phyloP scores from a whole-genome alignment of 2,113 vertebrate genomes.

The Pholis gunnellus region DNA sequence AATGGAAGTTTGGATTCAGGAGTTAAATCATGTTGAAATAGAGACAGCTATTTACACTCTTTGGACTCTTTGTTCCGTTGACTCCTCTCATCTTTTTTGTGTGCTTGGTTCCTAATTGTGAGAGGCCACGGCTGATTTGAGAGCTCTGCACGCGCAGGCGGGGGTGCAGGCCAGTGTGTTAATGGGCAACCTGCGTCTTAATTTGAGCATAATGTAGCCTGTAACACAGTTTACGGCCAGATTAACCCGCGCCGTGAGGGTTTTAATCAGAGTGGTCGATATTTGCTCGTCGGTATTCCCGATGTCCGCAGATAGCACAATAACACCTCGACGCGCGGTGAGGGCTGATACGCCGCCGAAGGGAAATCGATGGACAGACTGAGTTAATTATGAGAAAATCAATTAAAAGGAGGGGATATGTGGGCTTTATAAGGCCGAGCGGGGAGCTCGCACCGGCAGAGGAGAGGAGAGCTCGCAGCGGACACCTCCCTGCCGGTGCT shows the following conservation, averaged over 20 bases:
- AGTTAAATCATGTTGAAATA: background rate
- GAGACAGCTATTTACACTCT: background rate
- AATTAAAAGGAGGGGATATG: slow-evolving; percentile 86
- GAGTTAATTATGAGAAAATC: slow-evolving; percentile 90
- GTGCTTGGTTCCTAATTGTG: slow-evolving; percentile 33
- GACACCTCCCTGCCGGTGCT: slow-evolving; percentile 29
- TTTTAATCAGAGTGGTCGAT: slow-evolving; percentile 81
- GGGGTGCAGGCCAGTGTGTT: slow-evolving; percentile 16
- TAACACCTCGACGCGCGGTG: slow-evolving; percentile 64
- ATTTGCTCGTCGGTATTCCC: slow-evolving; percentile 71
- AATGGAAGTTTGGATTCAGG: background rate
- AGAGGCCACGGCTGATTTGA: slow-evolving; percentile 27
- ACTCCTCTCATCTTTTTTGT: slow-evolving; percentile 35
- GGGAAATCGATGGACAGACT: slow-evolving; percentile 87
- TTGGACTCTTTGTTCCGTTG: slow-evolving; percentile 12
- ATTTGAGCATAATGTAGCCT: slow-evolving; percentile 46
- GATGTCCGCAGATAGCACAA: slow-evolving; percentile 76
- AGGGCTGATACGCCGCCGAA: slow-evolving; percentile 75
- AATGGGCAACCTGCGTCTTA: slow-evolving; percentile 44
- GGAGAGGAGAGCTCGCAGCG: slow-evolving; percentile 54
- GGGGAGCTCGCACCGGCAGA: slow-evolving; percentile 47
- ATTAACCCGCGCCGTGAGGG: slow-evolving; percentile 51
- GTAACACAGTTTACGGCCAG: slow-evolving; percentile 42
- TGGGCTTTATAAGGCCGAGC: slow-evolving; percentile 78
- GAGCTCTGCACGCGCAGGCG: slow-evolving; percentile 48